These are phyloP conservation scores for Ephydatia muelleri DNA, from an alignment of 37 sponge, comb jelly and placozoan species.

Conservation along the genomic window DNA sequence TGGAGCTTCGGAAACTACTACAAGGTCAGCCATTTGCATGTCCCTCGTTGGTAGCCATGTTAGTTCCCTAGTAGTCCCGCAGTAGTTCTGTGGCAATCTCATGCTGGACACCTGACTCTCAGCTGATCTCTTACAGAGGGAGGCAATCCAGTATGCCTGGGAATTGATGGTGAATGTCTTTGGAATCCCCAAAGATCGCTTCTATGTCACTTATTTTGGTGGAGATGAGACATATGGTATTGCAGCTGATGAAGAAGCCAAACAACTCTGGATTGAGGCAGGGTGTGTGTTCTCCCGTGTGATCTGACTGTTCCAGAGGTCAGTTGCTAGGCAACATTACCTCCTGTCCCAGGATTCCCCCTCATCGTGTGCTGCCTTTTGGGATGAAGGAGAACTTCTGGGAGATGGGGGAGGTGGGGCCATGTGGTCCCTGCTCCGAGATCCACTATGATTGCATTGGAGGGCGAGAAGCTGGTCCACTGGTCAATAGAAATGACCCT, in stretches of 20 bases:
- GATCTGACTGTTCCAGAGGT: neutral
- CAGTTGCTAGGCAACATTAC: neutral
- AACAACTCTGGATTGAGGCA: slow-evolving; percentile 71
- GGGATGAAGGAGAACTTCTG: slow-evolving; percentile 92
- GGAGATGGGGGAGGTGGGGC: slow-evolving; percentile 91
- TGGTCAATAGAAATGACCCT: slow-evolving; percentile 84
- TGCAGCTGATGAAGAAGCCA: slow-evolving; percentile 69
- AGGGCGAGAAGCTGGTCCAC: slow-evolving; percentile 59
- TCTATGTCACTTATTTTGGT: slow-evolving; percentile 88
- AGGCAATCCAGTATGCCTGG: slow-evolving; percentile 67
- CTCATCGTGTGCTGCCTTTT: slow-evolving; percentile 79
- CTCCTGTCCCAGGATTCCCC: slow-evolving; percentile 30
- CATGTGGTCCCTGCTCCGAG: slow-evolving; percentile 91
- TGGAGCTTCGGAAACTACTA: slow-evolving; percentile 93
- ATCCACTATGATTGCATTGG: slow-evolving; percentile 88
- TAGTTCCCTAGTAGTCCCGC: too few relatives aligned
- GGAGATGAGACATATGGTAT: slow-evolving; percentile 54
- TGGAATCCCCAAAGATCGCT: slow-evolving; percentile 71
- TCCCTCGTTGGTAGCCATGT: neutral
- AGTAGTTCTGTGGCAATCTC: neutral
- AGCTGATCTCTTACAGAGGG: slow-evolving; percentile 24
- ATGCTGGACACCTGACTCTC: too few relatives aligned
- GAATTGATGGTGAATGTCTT: slow-evolving; percentile 70
- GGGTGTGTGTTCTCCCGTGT: slow-evolving; percentile 26
- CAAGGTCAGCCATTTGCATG: slow-evolving; percentile 44